These are phyloP conservation scores for Chymomyza amoena DNA, from an alignment of 2,888 invertebrate genomes.

Conservation along the genomic window DNA sequence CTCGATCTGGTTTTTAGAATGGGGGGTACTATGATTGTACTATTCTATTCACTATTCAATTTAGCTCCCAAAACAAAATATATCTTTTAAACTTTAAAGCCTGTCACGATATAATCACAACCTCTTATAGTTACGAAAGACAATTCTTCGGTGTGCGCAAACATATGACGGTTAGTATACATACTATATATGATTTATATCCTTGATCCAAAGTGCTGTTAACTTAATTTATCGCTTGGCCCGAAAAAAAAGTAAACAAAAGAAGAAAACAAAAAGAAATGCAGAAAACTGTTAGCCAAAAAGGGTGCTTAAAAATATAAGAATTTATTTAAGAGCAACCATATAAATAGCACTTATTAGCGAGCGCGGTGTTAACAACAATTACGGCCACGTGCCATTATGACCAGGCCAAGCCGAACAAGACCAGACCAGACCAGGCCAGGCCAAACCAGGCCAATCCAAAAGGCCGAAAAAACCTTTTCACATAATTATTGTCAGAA, in stretches of 20 bases:
- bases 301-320: not conserved
- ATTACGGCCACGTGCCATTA: not conserved
- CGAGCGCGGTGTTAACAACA: not conserved
- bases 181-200: not conserved
- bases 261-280: not conserved
- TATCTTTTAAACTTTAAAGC: too few relatives aligned
- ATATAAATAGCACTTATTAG: not conserved
- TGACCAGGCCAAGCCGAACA: not conserved
- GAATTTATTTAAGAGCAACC: not conserved
- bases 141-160: too few relatives aligned
- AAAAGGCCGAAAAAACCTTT: conserved; percentile 36
- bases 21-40: too few relatives aligned
- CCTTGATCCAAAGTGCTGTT: not conserved
- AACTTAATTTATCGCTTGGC: not conserved
- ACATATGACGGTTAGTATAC: not conserved
- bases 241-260: not conserved
- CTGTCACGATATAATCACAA: too few relatives aligned
- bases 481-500: conserved; percentile 57
- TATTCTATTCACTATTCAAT: too few relatives aligned
- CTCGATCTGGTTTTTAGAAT: too few relatives aligned
- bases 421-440: not conserved
- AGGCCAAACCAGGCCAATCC: conserved; percentile 40
- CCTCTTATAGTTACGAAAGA: too few relatives aligned
- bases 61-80: too few relatives aligned
- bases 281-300: not conserved